These are phyloP conservation scores for Percopsis transmontana DNA, from an alignment of 2,113 vertebrate species.

Conservation along the genomic window DNA sequence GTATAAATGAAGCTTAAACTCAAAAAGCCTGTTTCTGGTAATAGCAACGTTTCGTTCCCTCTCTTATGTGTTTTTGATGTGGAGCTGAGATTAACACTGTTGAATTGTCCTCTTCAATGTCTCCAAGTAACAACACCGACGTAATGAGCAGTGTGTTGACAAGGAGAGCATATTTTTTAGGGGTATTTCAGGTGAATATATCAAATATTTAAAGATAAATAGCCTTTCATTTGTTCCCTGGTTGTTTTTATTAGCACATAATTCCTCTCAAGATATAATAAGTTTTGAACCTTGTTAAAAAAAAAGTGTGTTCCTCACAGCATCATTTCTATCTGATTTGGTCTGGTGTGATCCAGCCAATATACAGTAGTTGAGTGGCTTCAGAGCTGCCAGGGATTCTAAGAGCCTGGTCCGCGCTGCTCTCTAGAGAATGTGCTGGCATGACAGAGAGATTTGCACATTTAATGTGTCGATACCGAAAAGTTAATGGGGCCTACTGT, in stretches of 20 bases:
- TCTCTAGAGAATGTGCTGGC: conserved; percentile 16
- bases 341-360: conserved; percentile 22
- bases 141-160: conserved; percentile 54
- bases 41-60: conserved; percentile 67
- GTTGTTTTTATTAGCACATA: conserved; percentile 18
- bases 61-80: conserved; percentile 65
- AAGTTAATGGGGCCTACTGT: conserved; percentile 58
- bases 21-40: conserved; percentile 75
- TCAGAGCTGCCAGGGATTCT: conserved; percentile 45
- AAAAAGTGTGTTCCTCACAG: conserved; percentile 35
- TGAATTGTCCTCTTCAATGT: conserved; percentile 56
- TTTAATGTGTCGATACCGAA: conserved; percentile 42
- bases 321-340: conserved; percentile 37
- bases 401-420: conserved; percentile 25
- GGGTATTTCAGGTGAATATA: background rate
- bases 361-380: conserved; percentile 20
- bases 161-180: conserved; percentile 18
- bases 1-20: conserved; percentile 75
- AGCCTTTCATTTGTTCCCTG: conserved; percentile 24
- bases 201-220: background rate
- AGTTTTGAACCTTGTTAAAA: conserved; percentile 20
- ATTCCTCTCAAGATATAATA: background rate
- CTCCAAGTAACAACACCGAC: conserved; percentile 45
- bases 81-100: conserved; percentile 65
- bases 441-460: conserved; percentile 42